Evolutionary conservation across 2,113 vertebrate genomes (phyloP), one percentile per base, ranked within the genome.

Genomic region (Gymnogyps californianus): DNA sequence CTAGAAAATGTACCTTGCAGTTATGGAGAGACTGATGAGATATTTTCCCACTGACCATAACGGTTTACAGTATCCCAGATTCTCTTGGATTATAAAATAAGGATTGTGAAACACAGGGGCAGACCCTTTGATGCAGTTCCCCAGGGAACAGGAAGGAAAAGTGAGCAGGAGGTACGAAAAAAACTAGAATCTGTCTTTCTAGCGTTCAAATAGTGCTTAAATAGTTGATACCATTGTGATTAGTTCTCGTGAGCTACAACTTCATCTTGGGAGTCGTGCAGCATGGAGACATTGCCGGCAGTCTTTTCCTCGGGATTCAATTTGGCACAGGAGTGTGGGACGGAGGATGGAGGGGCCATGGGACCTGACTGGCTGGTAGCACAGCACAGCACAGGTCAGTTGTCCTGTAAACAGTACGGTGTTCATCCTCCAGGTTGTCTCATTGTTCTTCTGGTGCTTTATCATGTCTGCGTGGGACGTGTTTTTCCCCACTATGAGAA

Each of bases 401-500:
- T 75, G 55, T 2, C 0, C 59, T 65, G 44, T 32, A 57, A 59
- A 15, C 44, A 83, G 57, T 61, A 38, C 1, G 2, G 38, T 71
- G 21, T 52, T 71, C 1, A 0, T 90, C n/a, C 80, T 86, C 26
- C 61, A 66, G 47, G 29, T 52, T 74, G 38, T 89, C 72, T 95
- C 77, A 18, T 70, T 95, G 80, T 87, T 84, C 64, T 79, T 62
- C 84, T 81, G 38, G 59, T 75, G 72, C 31, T 78, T 86, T 92
- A 59, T 81, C 90, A 71, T n/a, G 36, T 61, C 71, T 80, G 62
- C 1, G 40, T 87, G 89, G 83, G 91, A 92, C 0, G 0, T 76
- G 77, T 84, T 97, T 93, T 95, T 95, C 34, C 66, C 47, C 40
- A 29, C 47, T 52, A 75, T 40, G 36, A 95, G 69, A 92, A 92